Conservation (phyloP, 2,797 vertebrate genomes). For the Alectoris magna region DNA sequence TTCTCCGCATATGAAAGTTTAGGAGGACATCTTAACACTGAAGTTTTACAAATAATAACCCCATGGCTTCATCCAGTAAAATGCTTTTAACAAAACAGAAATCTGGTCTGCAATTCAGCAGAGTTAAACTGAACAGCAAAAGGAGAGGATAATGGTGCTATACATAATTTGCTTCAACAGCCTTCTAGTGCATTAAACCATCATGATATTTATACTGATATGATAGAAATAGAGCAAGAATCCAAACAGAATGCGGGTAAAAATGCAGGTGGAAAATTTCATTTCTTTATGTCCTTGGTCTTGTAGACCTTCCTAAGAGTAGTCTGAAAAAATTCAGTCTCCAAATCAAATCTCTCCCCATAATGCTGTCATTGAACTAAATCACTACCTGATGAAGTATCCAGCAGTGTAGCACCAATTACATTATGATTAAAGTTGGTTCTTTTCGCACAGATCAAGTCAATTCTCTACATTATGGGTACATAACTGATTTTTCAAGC, state of each 20-base stretch:
- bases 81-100: background rate
- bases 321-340: background rate
- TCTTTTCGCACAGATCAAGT: background rate
- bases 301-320: background rate
- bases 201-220: background rate
- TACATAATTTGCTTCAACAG: background rate
- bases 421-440: background rate
- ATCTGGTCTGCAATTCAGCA: background rate
- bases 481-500: background rate
- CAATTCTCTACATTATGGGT: background rate
- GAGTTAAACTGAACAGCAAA: background rate
- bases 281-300: background rate
- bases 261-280: background rate
- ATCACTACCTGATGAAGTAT: background rate
- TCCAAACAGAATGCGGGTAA: background rate
- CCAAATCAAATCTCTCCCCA: background rate
- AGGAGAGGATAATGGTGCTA: background rate
- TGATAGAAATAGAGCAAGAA: background rate
- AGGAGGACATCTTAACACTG: background rate
- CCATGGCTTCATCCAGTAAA: background rate
- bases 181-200: background rate
- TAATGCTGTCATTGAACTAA: background rate
- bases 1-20: background rate
- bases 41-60: background rate
- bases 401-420: background rate